These are phyloP conservation scores for Sorex araneus DNA, from an alignment of 2,113 vertebrate species.

Conservation along the genomic window DNA sequence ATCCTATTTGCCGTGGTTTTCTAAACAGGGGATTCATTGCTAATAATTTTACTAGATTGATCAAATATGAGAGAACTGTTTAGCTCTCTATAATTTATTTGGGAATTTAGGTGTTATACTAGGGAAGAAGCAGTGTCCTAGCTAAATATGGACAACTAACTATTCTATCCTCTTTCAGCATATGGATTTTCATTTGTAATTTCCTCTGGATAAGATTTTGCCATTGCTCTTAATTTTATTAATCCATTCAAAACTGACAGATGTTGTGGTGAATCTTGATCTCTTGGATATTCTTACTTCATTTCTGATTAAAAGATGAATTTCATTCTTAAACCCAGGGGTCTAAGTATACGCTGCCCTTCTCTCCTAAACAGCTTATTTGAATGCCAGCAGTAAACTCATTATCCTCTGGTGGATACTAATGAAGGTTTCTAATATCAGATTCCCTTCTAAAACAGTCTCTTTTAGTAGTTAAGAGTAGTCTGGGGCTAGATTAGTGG, in stretches of 20 bases:
- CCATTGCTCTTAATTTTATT: slow-evolving; percentile 87
- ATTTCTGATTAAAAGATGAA: slow-evolving; percentile 88
- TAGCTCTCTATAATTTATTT: slow-evolving; percentile 9
- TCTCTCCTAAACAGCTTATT: slow-evolving; percentile 78
- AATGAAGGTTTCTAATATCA: slow-evolving; percentile 39
- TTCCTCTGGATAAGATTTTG: slow-evolving; percentile 85
- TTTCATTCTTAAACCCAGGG: slow-evolving; percentile 84
- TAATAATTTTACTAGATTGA: slow-evolving; percentile 12
- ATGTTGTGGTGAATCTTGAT: slow-evolving; percentile 86
- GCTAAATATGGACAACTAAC: slow-evolving; percentile 81
- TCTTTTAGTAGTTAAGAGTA: neutral
- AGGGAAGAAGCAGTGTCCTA: neutral
- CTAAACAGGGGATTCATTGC: slow-evolving; percentile 20
- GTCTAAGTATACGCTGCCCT: slow-evolving; percentile 83
- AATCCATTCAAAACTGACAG: slow-evolving; percentile 88
- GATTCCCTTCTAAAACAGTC: slow-evolving; percentile 45
- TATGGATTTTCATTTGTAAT: slow-evolving; percentile 86
- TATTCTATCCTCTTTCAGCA: slow-evolving; percentile 75
- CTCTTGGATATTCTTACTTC: slow-evolving; percentile 85
- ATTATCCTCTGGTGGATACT: slow-evolving; percentile 26
- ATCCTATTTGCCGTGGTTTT: neutral
- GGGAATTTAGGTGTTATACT: slow-evolving; percentile 8
- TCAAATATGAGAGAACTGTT: neutral
- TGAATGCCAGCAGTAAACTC: slow-evolving; percentile 83
- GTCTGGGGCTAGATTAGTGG: neutral